Percentiles rank a stretch among this genome's conserved stretches.
These are phyloP conservation scores for Eupithecia exiguata DNA, from an alignment of 2,888 invertebrate species.

Conservation along the genomic window DNA sequence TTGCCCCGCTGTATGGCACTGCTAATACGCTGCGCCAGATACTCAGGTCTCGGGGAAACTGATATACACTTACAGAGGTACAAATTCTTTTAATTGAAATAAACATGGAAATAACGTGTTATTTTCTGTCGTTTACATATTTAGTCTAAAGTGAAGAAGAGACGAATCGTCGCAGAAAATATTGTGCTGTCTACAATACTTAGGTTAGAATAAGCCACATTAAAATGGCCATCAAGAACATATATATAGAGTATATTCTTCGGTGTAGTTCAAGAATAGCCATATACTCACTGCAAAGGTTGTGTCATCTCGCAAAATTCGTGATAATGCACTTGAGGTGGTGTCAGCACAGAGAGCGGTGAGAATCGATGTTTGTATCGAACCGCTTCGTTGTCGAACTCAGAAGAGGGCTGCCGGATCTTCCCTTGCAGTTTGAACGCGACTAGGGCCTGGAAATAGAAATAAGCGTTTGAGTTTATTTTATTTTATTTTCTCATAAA, in stretches of 20 bases:
- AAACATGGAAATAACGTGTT: background rate
- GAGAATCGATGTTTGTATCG: conserved; percentile 97
- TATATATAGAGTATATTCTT: too few species aligned
- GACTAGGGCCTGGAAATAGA: conserved; percentile 87
- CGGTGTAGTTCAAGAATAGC: background rate
- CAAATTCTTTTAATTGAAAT: background rate
- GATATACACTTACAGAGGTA: too few species aligned
- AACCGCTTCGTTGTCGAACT: conserved; percentile 97
- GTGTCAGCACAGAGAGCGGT: conserved; percentile 93
- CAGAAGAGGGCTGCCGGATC: conserved; percentile 91
- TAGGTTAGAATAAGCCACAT: background rate
- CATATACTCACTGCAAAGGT: conserved; percentile 81
- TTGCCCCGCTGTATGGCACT: too few species aligned
- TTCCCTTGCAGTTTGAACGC: conserved; percentile 95
- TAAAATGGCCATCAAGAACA: background rate
- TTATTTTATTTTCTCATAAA: background rate
- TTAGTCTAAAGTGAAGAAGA: too few species aligned
- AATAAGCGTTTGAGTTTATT: background rate
- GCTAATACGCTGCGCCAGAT: too few species aligned
- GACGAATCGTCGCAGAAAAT: background rate
- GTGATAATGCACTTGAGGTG: conserved; percentile 95
- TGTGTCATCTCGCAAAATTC: conserved; percentile 94
- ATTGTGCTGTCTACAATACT: background rate
- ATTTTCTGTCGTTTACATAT: background rate
- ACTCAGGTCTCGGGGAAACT: too few species aligned